Conservation (phyloP, 2,113 vertebrate species). For the Cardinalis cardinalis region DNA sequence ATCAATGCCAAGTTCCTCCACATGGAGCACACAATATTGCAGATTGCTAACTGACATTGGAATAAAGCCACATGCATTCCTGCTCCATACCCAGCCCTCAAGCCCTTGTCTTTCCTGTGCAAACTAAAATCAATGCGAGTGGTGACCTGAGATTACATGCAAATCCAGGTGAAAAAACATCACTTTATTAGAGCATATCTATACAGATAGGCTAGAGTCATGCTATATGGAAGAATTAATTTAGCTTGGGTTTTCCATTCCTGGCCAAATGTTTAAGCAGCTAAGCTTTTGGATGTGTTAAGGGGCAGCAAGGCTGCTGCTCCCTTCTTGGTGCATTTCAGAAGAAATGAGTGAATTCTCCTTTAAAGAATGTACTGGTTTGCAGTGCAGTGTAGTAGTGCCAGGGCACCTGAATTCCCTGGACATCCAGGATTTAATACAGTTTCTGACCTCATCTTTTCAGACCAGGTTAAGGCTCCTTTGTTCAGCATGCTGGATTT, state of each 20-base stretch:
- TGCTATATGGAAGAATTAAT: background rate
- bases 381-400: background rate
- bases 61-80: background rate
- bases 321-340: background rate
- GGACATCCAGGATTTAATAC: background rate
- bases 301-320: background rate
- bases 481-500: accelerated
- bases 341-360: background rate
- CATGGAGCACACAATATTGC: background rate
- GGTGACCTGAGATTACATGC: accelerated
- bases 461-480: background rate
- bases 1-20: background rate
- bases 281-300: background rate
- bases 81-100: accelerated
- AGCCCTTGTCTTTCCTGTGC: background rate
- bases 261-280: background rate
- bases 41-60: background rate
- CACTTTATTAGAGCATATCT: background rate
- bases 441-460: background rate
- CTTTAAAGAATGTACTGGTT: background rate
- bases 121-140: background rate
- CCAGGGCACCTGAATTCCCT: background rate
- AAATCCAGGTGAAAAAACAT: background rate
- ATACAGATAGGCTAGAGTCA: background rate
- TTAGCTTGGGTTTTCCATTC: background rate